Base-by-base conservation (phyloP, 2,113 vertebrate genomes). In the Strix aluco region DNA sequence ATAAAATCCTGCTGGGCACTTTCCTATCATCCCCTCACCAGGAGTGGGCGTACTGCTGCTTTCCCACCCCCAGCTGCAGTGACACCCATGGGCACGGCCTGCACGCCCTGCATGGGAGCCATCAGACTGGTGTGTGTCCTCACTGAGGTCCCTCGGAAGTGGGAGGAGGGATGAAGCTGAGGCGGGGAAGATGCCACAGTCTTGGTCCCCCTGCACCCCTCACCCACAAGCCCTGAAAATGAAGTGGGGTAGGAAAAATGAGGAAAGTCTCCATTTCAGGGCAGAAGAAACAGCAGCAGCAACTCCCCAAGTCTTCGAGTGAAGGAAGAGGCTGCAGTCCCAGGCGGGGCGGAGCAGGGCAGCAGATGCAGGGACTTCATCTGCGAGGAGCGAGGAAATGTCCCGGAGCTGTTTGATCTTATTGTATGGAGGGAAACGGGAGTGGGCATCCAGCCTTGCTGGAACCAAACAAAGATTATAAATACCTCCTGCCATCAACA, bases 391-490 rank as follows among this genome's bases (percentile, higher is more conserved):
- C 4, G 7, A 96, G 96, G 95, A 97, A 97, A 87, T 42, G 66
- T 96, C 94, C 81, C 3, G 3, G 94, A 87, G 95, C 70, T 91
- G 88, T 97, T 96, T 97, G 97, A 97, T 97, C 95, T 84, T 23
- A 94, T 96, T 97, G 95, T 97, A 74, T 95, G 84, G 78, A 73
- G 95, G 96, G 92, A 96, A 97, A 67, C 78, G 13, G 88, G 86
- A 94, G 86, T 70, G 91, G 95, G 92, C 26, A 62, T 82, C 81
- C 96, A 96, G 95, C 87, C 90, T 90, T 17, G 67, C 94, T 97
- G 84, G 91, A 95, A 97, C 83, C 90, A 97, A 97, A 95, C 97
- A 97, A 94, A 94, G 73, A 92, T 95, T 94, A 94, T 95, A 95
- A 94, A 94, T 81, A 95, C 95, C 91, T 94, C 90, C 66, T 0